Evolutionary conservation across 2,888 invertebrate genomes (phyloP), one percentile per base, ranked within the genome.

Genomic region (Acrobasis repandana): DNA sequence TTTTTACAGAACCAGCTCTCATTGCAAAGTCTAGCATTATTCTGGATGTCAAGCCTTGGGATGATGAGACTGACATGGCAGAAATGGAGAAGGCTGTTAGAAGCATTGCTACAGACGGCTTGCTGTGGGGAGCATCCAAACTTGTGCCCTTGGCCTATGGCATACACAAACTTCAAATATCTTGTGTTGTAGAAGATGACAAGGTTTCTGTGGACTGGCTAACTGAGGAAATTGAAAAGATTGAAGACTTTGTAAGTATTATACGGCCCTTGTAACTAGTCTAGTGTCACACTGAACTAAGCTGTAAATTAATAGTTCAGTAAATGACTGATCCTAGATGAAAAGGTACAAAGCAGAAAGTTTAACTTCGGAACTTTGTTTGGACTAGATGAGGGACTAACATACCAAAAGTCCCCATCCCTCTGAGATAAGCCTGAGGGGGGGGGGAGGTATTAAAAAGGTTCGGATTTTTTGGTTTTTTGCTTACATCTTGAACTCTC

Each of bases 1-100:
- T 57, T 61, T 61, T 81, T 80, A 63, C 80, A 96, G 96, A 99
- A 89, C 96, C 97, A 33, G 94, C 89, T 6, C 87, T 98, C 48
- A 96, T 99, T 83, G 98, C 99, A 61, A 99, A 99, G 88, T 98
- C 98, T 5, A 98, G 95, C 80, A 96, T 99, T 57, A 95, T 99
- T 70, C 93, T 99, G 69, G 98, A 99, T 89, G 95, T 98, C 0
- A 99, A 99, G 83, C 98, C 98, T 16, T 95, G 95, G 95, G 97
- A 97, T 83, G 98, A 98, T 90, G 98, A 98, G 85, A 98, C 98
- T 46, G 97, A 99, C 76, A 97, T 99, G 96, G 94, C 93, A 70
- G 94, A 91, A 62, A 94, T 99, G 94, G 98, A 99, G 89, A 85
- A 91, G 34, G 89, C 93, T 71, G 98, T 98, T 0, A 94, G 98